Evolutionary conservation across 2,797 vertebrate species (phyloP).

Genomic region (Coendou prehensilis): DNA sequence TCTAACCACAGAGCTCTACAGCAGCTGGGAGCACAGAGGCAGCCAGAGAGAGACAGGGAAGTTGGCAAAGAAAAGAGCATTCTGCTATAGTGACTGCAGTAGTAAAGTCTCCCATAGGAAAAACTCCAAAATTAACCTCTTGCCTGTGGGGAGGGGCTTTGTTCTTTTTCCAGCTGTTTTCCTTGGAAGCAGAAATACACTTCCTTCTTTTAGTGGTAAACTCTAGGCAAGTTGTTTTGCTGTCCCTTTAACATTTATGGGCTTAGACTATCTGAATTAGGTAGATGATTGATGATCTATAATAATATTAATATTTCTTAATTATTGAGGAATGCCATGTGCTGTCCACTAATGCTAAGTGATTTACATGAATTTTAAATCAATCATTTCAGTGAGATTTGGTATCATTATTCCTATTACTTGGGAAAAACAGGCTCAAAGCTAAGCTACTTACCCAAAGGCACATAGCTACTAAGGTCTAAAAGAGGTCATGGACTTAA

Average conservation of each 20-base stretch:
- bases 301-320: neutral
- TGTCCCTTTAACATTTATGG: neutral
- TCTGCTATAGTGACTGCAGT: neutral
- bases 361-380: neutral
- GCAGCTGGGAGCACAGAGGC: neutral
- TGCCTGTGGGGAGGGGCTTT: neutral
- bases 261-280: neutral
- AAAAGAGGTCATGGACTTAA: neutral
- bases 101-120: neutral
- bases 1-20: neutral
- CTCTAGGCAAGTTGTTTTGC: neutral
- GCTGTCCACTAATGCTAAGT: neutral
- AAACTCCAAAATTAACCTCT: neutral
- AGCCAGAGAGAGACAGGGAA: neutral
- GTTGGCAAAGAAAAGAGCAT: neutral
- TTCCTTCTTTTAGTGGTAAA: neutral
- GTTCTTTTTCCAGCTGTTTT: neutral
- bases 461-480: neutral
- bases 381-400: neutral
- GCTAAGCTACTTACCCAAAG: constrained; percentile 25
- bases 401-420: neutral
- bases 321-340: neutral
- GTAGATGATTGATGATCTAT: neutral
- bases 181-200: neutral
- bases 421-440: neutral